Conservation (phyloP, 2,888 invertebrate species). For the Lasioglossum pauxillum region DNA sequence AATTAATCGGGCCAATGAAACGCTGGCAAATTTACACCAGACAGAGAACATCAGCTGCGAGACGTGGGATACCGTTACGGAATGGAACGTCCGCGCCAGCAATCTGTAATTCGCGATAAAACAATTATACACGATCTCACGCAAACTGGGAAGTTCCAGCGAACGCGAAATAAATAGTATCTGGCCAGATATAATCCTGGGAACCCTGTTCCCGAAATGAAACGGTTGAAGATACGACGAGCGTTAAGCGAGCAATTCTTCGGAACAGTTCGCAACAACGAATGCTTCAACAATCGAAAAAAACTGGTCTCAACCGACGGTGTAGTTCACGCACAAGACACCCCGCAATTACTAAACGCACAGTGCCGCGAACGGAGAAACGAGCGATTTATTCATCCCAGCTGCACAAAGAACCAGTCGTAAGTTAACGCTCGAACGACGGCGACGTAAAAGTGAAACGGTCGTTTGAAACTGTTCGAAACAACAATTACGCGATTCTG, state of each 20-base stretch:
- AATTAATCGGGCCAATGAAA: background rate
- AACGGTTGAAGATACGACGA: background rate
- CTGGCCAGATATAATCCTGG: background rate
- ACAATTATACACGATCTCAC: slow-evolving; percentile 16
- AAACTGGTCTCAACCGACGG: background rate
- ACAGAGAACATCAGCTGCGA: background rate
- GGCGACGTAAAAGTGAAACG: slow-evolving; percentile 7
- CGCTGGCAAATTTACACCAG: background rate
- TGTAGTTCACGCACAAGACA: background rate
- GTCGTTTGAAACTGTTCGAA: slow-evolving; percentile 26
- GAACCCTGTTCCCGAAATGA: background rate
- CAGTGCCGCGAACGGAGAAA: background rate
- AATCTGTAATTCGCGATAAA: slow-evolving; percentile 28
- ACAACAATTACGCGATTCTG: slow-evolving; percentile 24
- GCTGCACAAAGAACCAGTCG: slow-evolving; percentile 5
- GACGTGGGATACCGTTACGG: background rate
- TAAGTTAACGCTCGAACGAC: slow-evolving; percentile 29
- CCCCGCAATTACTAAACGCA: slow-evolving; percentile 16
- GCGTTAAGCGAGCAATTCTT: background rate
- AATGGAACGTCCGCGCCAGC: slow-evolving; percentile 9
- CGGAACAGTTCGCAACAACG: background rate
- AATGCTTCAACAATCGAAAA: background rate
- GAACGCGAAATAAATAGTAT: background rate
- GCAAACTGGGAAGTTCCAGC: background rate
- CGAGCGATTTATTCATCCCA: slow-evolving; percentile 10